Evolutionary conservation across 2,888 invertebrate species (phyloP).

Genomic region (Teinopalpus imperialis): DNA sequence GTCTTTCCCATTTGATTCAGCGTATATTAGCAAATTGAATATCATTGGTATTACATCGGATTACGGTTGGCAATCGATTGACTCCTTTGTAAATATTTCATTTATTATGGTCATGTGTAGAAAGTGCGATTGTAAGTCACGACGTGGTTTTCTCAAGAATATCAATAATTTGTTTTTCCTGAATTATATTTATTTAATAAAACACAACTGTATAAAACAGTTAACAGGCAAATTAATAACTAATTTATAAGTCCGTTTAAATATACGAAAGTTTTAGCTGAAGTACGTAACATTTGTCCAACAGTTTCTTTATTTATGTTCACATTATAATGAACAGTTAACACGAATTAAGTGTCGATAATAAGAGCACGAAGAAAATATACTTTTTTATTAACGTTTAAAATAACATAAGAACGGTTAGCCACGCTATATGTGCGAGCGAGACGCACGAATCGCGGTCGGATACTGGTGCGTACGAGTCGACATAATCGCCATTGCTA

Average conservation of each 20-base stretch:
- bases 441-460: slow-evolving; percentile 50
- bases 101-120: slow-evolving; percentile 18
- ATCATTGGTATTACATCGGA: not conserved
- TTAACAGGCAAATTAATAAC: too few relatives aligned
- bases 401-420: slow-evolving; percentile 22
- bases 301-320: not conserved
- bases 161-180: too few relatives aligned
- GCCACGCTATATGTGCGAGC: slow-evolving; percentile 49
- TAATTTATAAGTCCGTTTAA: too few relatives aligned
- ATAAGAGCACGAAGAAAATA: too few relatives aligned
- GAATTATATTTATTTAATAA: too few relatives aligned
- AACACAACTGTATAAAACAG: too few relatives aligned
- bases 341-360: too few relatives aligned
- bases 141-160: too few relatives aligned
- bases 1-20: slow-evolving; percentile 6
- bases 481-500: slow-evolving; percentile 7
- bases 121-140: slow-evolving; percentile 19
- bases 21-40: not conserved
- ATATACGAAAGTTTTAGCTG: too few relatives aligned
- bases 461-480: slow-evolving; percentile 15
- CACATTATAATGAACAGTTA: not conserved
- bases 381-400: not conserved
- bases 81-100: not conserved
- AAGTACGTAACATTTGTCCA: too few relatives aligned
- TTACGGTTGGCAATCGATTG: slow-evolving; percentile 2